Conservation (phyloP, 2,888 invertebrate genomes). For the Meiosimyza decipiens region DNA sequence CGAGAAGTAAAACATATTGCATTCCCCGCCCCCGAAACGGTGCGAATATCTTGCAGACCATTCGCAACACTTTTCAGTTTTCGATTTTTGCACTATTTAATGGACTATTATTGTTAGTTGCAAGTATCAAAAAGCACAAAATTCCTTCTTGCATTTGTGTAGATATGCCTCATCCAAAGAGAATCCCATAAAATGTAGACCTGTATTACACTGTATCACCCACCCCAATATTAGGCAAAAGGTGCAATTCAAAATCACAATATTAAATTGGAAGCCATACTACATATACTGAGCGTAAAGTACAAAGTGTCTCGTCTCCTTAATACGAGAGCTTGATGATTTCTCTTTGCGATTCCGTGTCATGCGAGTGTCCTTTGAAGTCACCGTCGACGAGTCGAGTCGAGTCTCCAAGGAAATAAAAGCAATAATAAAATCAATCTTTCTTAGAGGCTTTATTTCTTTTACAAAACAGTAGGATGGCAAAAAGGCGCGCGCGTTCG, state of each 20-base stretch:
- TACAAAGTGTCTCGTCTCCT: constrained; percentile 50
- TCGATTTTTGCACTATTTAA: too few relatives aligned
- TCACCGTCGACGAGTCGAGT: constrained; percentile 43
- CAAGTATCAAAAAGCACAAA: too few relatives aligned
- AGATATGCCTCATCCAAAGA: background rate
- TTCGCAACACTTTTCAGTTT: too few relatives aligned
- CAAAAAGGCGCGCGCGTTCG: constrained; percentile 29
- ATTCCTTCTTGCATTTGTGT: too few relatives aligned
- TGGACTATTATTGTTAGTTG: too few relatives aligned
- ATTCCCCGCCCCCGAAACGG: background rate
- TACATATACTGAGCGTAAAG: constrained; percentile 32
- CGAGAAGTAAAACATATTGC: too few relatives aligned
- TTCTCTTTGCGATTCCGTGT: constrained; percentile 2
- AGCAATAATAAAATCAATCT: constrained; percentile 59
- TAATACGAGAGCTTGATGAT: constrained; percentile 1
- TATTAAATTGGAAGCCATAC: constrained; percentile 46
- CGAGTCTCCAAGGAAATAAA: constrained; percentile 61
- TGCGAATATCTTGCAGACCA: background rate
- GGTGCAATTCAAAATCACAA: background rate
- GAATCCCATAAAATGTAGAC: constrained; percentile 17
- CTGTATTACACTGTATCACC: background rate
- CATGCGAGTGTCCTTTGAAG: constrained; percentile 54
- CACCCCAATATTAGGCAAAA: background rate
- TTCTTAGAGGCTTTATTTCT: constrained; percentile 39
- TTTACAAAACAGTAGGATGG: constrained; percentile 28